Conservation (phyloP, 1,140 invertebrate genomes). For the Conus betulinus region DNA sequence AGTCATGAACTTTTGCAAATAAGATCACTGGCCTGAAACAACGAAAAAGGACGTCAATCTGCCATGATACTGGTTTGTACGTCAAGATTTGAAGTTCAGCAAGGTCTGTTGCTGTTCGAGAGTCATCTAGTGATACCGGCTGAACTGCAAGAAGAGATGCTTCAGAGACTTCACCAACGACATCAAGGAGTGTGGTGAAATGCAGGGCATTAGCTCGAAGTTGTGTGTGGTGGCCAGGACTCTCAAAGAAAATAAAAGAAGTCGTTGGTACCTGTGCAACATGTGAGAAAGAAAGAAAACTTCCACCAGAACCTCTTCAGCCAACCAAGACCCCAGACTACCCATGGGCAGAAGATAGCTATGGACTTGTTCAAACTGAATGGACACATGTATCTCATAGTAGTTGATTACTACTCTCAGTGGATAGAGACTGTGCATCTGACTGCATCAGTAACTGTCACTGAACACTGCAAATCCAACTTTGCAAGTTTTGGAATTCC, state of each 20-base stretch:
- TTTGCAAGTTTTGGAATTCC: slow-evolving; percentile 10
- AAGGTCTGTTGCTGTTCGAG: slow-evolving; percentile 9
- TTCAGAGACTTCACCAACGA: slow-evolving; percentile 17
- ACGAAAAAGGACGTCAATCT: neutral
- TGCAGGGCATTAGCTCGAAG: slow-evolving; percentile 19
- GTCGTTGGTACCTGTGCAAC: neutral
- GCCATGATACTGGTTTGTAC: neutral
- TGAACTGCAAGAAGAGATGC: slow-evolving; percentile 13
- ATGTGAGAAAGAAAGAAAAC: neutral
- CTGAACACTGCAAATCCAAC: slow-evolving; percentile 27
- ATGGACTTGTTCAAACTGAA: slow-evolving; percentile 41
- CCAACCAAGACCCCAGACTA: slow-evolving; percentile 22
- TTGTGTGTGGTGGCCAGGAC: slow-evolving; percentile 13
- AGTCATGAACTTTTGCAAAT: slow-evolving; percentile 13
- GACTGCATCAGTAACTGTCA: slow-evolving; percentile 38
- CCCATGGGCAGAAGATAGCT: slow-evolving; percentile 41
- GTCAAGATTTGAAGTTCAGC: neutral
- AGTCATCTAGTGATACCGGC: neutral
- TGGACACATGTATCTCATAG: slow-evolving; percentile 38
- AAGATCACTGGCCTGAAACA: slow-evolving; percentile 9
- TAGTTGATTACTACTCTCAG: slow-evolving; percentile 60
- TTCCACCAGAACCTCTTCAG: slow-evolving; percentile 22
- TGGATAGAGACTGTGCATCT: slow-evolving; percentile 51
- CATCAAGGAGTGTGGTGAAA: slow-evolving; percentile 17
- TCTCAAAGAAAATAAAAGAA: slow-evolving; percentile 5